Conservation (phyloP, 1,140 invertebrate genomes). For the Holcopasites calliopsidis region DNA sequence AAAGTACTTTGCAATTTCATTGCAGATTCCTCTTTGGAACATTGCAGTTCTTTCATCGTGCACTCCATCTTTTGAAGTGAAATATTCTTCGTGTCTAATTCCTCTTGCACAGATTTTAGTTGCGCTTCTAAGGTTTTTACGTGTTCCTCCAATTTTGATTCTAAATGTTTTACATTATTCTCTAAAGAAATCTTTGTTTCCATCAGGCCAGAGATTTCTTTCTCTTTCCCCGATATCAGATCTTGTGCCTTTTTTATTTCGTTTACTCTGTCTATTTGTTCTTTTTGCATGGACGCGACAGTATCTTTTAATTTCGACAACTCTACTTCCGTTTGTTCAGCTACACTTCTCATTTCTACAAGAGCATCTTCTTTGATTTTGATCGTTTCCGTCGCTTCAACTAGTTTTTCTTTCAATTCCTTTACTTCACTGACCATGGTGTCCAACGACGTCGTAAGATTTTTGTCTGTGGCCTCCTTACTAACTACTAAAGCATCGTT, state of each 20-base stretch:
- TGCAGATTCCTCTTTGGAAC: slow-evolving; percentile 47
- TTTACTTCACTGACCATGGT: slow-evolving; percentile 29
- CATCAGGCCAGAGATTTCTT: slow-evolving; percentile 47
- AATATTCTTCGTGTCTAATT: slow-evolving; percentile 48
- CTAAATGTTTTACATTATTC: slow-evolving; percentile 1
- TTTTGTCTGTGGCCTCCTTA: slow-evolving; percentile 54
- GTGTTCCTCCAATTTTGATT: slow-evolving; percentile 37
- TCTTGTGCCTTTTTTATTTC: slow-evolving; percentile 60
- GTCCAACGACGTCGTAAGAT: slow-evolving; percentile 47
- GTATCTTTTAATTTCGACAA: slow-evolving; percentile 39
- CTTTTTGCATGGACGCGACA: slow-evolving; percentile 39
- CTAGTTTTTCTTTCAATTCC: slow-evolving; percentile 62
- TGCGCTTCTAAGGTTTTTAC: slow-evolving; percentile 37
- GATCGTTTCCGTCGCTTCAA: slow-evolving; percentile 24
- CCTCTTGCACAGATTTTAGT: slow-evolving; percentile 46
- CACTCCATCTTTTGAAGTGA: slow-evolving; percentile 38
- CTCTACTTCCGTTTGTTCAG: slow-evolving; percentile 54
- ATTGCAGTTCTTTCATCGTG: slow-evolving; percentile 31
- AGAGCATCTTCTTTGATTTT: slow-evolving; percentile 49
- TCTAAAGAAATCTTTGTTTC: slow-evolving; percentile 62
- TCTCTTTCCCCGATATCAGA: slow-evolving; percentile 55
- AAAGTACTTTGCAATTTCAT: slow-evolving; percentile 49
- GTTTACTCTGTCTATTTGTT: slow-evolving; percentile 28
- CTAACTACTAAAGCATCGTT: slow-evolving; percentile 61
- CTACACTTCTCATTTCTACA: slow-evolving; percentile 27